Evolutionary conservation across 2,113 vertebrate species (phyloP), one percentile per base, ranked within the genome.

Genomic region (Laticauda colubrina): DNA sequence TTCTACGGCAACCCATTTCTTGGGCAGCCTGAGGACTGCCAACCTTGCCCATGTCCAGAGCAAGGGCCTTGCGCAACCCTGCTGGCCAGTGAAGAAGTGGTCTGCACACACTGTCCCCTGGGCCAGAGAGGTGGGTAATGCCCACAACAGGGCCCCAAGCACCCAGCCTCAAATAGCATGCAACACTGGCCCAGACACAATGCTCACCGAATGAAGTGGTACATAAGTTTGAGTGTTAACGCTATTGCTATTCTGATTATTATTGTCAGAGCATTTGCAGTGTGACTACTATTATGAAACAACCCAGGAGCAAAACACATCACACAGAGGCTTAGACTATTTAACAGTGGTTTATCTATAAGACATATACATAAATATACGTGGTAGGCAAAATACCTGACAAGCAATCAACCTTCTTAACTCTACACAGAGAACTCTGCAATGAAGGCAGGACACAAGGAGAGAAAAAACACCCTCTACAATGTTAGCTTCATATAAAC

Each of bases 21-120:
- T 4, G 99, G 99, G 96, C 97, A 4, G 0, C 90, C 94, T 0
- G 95, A 97, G 0, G 98, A 98, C 95, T 99, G 99, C 97, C 97
- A 97, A 93, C 98, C 98, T 0, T 99, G 99, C 92, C 99, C 99
- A 0, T 99, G 99, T 95, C 99, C 99, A 0, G 97, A 92, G 85
- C 95, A 0, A 10, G 98, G 97, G 0, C 96, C 98, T 96, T 99
- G 99, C 96, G 96, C 96, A 0, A 81, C 96, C 93, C 21, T 99
- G 91, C 97, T 97, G 0, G 87, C 95, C 94, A 98, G 93, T 0
- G 92, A 97, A 89, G 98, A 98, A 90, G 98, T 99, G 96, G 97
- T 99, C 93, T 99, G 99, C 85, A 99, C 98, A 93, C 98, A 98
- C 94, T 99, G 99, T 94, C 99, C 99, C 0, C 57, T 56, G 0